Percentiles rank a stretch among this genome's conserved stretches.
These are phyloP conservation scores for Neopelma chrysocephalum DNA, from an alignment of 2,797 vertebrate genomes.

Conservation along the genomic window DNA sequence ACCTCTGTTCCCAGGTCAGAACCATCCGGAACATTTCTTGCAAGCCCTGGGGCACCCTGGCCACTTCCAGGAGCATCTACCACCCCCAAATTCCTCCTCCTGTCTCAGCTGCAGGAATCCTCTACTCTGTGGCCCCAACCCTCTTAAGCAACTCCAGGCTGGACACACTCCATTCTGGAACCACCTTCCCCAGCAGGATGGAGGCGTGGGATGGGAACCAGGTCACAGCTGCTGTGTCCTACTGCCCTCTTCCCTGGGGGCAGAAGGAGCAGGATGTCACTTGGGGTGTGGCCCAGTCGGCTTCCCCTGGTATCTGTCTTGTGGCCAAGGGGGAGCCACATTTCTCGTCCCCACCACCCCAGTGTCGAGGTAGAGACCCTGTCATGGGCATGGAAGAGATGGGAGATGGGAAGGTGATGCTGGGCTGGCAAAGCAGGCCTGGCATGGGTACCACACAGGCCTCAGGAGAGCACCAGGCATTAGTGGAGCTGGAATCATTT, in stretches of 20 bases:
- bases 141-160: slow-evolving; percentile 17
- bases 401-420: not conserved
- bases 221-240: slow-evolving; percentile 24
- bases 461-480: not conserved
- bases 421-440: not conserved
- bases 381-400: not conserved
- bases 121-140: not conserved
- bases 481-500: not conserved
- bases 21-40: not conserved
- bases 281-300: rapidly evolving
- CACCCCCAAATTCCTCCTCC: not conserved
- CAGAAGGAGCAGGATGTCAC: not conserved
- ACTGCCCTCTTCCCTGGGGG: not conserved
- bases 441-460: rapidly evolving
- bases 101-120: not conserved
- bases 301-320: not conserved
- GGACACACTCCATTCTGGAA: not conserved
- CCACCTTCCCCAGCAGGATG: not conserved
- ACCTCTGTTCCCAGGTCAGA: not conserved
- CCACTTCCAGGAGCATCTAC: not conserved
- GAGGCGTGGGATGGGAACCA: not conserved
- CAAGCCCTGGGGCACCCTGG: not conserved
- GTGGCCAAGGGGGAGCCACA: not conserved
- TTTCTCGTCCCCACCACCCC: not conserved
- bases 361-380: not conserved